A percentile compares a stretch with the other conserved stretches of the same genome.
phyloP scores from a whole-genome alignment of 2,113 vertebrate genomes.

The Sorex fumeus region DNA sequence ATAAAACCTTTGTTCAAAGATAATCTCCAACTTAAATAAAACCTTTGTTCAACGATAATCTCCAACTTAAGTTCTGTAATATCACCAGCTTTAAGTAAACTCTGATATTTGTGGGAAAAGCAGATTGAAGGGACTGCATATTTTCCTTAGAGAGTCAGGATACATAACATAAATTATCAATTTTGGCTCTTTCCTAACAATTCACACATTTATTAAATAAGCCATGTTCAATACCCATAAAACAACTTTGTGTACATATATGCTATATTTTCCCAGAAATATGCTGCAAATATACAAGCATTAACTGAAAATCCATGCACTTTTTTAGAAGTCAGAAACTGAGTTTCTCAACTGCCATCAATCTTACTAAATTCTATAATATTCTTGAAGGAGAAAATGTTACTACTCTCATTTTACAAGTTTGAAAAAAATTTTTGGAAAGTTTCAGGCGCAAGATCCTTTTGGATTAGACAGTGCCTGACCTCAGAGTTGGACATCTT shows the following conservation, averaged over 20 bases:
- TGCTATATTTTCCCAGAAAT: background rate
- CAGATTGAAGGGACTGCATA: background rate
- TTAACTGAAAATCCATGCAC: background rate
- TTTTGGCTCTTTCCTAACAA: background rate
- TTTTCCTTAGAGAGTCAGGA: conserved; percentile 22
- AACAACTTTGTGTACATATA: background rate
- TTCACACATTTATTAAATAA: background rate
- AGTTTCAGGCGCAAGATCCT: background rate
- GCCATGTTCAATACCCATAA: background rate
- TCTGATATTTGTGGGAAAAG: background rate
- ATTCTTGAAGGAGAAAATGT: background rate
- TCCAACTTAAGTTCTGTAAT: conserved; percentile 17
- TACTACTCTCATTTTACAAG: conserved; percentile 5
- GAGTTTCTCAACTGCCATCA: background rate
- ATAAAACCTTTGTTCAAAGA: conserved; percentile 26
- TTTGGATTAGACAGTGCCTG: background rate
- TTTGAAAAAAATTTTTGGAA: background rate
- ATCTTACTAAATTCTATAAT: background rate
- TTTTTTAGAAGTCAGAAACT: conserved; percentile 10
- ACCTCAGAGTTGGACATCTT: background rate
- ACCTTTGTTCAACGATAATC: conserved; percentile 2
- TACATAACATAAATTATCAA: background rate
- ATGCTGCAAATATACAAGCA: background rate
- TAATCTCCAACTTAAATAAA: background rate
- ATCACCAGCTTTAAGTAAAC: conserved; percentile 21